Evolutionary conservation across 2,797 vertebrate genomes (phyloP), one percentile per base, ranked within the genome.

Genomic region (Bucorvus abyssinicus): DNA sequence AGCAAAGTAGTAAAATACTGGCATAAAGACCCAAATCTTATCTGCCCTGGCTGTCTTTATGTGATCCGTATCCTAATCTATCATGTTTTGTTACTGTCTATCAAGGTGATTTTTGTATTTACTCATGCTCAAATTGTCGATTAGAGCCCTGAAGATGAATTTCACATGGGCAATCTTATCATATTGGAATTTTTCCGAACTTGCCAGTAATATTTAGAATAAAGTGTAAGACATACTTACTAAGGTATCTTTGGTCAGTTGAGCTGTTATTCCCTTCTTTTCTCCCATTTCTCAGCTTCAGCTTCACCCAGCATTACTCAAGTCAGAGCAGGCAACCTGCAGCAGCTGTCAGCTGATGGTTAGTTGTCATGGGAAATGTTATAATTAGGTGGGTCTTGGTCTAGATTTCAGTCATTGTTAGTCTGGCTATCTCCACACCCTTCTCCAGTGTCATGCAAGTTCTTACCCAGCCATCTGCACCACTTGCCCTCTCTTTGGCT

Each of bases 281-380:
- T 67, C 30, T 87, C 12, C 15, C 38, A 8, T 77, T 83, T 80
- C 52, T 86, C 21, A 50, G 38, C 34, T 79, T 86, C 38, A 78
- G 32, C 7, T 84, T 90, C 88, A 84, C 47, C 49, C 77, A 78
- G 20, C 71, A 44, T 68, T 78, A 40, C 32, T 81, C 55, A 64
- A 64, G 29, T 8, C 91, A 81, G 61, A 5, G 8, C 13, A 82
- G 55, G 52, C 52, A 61, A 36, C 55, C 59, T 86, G 76, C 57
- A 91, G 80, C 92, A 94, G 61, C 65, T 95, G 90, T 91, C 95
- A 96, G 87, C 69, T 95, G 90, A 65, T 84, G 71, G 68, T 75
- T 78, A 73, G 76, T 59, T 93, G 80, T 88, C 83, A 91, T 81
- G 63, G 90, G 84, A 95, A 93, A 91, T 81, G 61, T 84, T 94